These are phyloP conservation scores for Antrozous pallidus DNA, from an alignment of 2,797 vertebrate genomes.

Conservation along the genomic window DNA sequence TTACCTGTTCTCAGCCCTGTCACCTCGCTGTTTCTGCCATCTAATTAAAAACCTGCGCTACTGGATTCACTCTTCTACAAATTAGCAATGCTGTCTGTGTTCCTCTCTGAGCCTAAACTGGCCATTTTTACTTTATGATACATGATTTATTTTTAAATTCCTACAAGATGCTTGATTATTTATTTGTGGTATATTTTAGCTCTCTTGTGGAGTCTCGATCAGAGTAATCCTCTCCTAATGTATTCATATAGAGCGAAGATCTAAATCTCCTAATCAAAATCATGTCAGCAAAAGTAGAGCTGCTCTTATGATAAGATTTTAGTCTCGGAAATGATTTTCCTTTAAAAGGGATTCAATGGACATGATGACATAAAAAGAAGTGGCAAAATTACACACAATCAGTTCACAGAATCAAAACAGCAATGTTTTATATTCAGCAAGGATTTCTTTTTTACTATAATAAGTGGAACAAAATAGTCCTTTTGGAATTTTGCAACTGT, in stretches of 20 bases:
- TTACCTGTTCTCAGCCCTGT: constrained; percentile 88
- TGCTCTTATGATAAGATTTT: constrained; percentile 86
- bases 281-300: constrained; percentile 86
- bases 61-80: constrained; percentile 77
- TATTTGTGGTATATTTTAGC: constrained; percentile 86
- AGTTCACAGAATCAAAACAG: constrained; percentile 89
- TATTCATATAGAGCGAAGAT: constrained; percentile 84
- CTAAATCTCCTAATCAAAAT: constrained; percentile 88
- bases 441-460: constrained; percentile 83
- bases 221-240: constrained; percentile 84
- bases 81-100: constrained; percentile 78
- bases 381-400: constrained; percentile 86
- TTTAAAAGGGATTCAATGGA: constrained; percentile 88
- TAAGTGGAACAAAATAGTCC: constrained; percentile 85
- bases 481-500: constrained; percentile 84
- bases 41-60: constrained; percentile 83
- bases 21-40: constrained; percentile 81
- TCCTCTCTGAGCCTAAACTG: constrained; percentile 79
- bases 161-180: constrained; percentile 86
- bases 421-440: constrained; percentile 85
- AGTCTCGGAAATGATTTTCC: constrained; percentile 86
- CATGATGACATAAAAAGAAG: constrained; percentile 87
- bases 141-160: constrained; percentile 85
- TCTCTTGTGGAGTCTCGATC: constrained; percentile 84
- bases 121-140: constrained; percentile 79